Evolutionary conservation across 2,113 vertebrate species (phyloP).

Genomic region (Phalacrocorax pelagicus): DNA sequence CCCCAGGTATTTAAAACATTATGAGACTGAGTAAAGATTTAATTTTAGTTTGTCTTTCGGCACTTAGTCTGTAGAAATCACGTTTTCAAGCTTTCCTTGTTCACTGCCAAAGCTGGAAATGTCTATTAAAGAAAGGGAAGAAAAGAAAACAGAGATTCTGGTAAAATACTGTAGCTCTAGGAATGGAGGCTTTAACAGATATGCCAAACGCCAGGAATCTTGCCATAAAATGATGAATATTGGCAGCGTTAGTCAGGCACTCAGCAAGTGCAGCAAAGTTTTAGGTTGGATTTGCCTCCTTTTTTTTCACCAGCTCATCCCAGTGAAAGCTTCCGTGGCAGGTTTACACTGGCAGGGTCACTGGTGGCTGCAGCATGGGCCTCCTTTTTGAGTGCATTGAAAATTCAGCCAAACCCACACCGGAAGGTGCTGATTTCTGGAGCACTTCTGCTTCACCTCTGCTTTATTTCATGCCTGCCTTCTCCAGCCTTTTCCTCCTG

Average conservation of each 20-base stretch:
- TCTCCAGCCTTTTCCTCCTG: background rate
- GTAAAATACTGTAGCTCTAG: background rate
- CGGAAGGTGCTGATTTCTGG: background rate
- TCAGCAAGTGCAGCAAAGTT: background rate
- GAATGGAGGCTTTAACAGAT: background rate
- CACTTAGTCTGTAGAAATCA: background rate
- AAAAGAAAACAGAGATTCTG: background rate
- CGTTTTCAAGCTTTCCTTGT: background rate
- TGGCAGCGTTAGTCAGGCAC: background rate
- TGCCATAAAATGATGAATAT: background rate
- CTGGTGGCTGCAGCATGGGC: background rate
- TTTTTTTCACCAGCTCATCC: background rate
- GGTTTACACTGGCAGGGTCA: background rate
- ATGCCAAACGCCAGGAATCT: background rate
- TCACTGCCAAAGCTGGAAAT: background rate
- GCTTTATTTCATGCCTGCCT: background rate
- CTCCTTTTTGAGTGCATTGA: background rate
- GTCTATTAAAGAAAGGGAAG: background rate
- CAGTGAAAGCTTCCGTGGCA: background rate
- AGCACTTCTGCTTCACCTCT: background rate
- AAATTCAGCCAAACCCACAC: background rate
- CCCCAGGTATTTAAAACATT: background rate
- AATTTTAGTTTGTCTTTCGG: background rate
- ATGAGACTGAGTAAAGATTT: background rate
- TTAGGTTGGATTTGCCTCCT: background rate